phyloP scores from a whole-genome alignment of 2,888 invertebrate species.

The Hybos culiciformis region DNA sequence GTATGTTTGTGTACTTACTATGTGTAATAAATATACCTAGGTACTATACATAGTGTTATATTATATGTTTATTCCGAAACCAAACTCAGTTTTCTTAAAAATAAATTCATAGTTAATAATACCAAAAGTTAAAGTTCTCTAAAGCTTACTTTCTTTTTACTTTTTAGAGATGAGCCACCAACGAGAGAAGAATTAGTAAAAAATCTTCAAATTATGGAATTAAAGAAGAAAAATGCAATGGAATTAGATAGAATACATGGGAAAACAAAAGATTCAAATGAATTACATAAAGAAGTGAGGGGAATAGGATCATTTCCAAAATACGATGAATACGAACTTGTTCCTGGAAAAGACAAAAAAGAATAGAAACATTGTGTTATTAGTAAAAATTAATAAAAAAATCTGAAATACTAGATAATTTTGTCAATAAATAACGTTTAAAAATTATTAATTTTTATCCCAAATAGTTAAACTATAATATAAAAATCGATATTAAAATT shows the following conservation, averaged over 20 bases:
- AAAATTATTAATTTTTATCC: neutral
- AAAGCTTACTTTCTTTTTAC: constrained; percentile 9
- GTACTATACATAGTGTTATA: no score
- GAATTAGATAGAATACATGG: constrained; percentile 48
- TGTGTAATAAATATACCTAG: no score
- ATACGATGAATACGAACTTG: constrained; percentile 44
- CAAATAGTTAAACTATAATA: neutral
- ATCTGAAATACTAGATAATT: neutral
- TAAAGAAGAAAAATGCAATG: constrained; percentile 62
- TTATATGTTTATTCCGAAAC: no score
- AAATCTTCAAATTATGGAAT: constrained; percentile 55
- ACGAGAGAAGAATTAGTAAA: constrained; percentile 54
- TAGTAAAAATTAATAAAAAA: neutral
- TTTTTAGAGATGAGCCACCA: constrained; percentile 53
- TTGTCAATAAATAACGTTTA: neutral
- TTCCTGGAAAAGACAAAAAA: constrained; percentile 27
- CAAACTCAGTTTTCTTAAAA: no score
- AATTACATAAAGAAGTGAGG: constrained; percentile 24
- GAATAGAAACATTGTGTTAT: no score
- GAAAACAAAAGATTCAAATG: constrained; percentile 35
- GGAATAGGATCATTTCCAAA: constrained; percentile 31
- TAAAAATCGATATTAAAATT: neutral
- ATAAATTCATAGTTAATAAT: neutral
- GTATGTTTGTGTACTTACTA: no score
- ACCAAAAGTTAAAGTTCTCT: neutral